Evolutionary conservation across 2,113 vertebrate genomes (phyloP), one percentile per base, ranked within the genome.

Genomic region (Prolemur simus): DNA sequence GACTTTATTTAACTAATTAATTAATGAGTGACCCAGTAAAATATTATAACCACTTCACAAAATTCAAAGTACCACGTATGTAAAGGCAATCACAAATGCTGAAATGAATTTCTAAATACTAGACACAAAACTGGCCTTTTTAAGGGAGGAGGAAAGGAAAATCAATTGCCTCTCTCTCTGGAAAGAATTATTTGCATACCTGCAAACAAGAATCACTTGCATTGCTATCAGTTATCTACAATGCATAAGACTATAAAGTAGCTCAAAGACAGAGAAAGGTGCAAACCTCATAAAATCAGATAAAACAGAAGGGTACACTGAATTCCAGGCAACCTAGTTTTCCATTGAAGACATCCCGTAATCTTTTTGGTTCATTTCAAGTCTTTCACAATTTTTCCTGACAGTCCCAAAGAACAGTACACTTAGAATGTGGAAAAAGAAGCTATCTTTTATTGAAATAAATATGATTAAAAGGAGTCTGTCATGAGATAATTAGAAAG

Each of bases 401-500:
- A 76, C 23, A 52, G 13, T 82, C 47, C 39, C 80, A 88, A 94
- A 88, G 69, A 27, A 25, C 73, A 89, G 9, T 87, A 87, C 21
- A 34, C 45, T 84, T 84, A 73, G 37, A 78, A 54, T 66, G 54
- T 47, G 37, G n/a, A 21, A 69, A 93, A 37, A 87, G 10, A 6
- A 84, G 52, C 15, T n/a, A 60, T 34, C 20, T 60, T 84, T 69
- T 83, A 94, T 78, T 86, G 54, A 92, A 78, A 87, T 88, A 92
- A 80, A 49, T 34, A 78, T 56, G 10, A 91, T 45, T n/a, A 52
- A 89, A 86, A 76, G 80, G 54, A 95, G 4, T 39, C 71, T 83
- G 17, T 34, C 63, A 74, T 32, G 68, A 91, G 42, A 69, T 47
- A 78, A 39, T 54, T 52, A 37, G 8, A 78, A 77, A 47, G 37